These are phyloP conservation scores for Urocolius indicus DNA, from an alignment of 2,113 vertebrate genomes.

Conservation along the genomic window DNA sequence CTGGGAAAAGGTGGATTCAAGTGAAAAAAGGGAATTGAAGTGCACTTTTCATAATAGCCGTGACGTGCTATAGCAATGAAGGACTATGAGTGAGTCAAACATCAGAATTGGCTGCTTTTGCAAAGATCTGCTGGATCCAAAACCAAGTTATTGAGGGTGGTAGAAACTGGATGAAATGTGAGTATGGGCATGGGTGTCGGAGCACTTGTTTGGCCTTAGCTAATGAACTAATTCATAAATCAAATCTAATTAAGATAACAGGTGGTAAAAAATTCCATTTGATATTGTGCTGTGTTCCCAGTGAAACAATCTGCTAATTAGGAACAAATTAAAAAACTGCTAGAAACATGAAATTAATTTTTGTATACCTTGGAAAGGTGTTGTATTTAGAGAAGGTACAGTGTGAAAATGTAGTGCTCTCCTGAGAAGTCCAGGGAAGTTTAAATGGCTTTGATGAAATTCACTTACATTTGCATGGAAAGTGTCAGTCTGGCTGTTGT, in stretches of 20 bases:
- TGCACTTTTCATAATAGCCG: accelerated
- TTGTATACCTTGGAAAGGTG: neutral
- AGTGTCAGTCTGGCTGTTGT: neutral
- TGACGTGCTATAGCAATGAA: neutral
- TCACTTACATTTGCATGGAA: neutral
- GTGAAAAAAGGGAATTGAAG: neutral
- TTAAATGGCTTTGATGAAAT: neutral
- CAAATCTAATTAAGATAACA: too few species aligned
- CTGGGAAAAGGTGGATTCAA: neutral
- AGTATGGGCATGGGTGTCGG: neutral
- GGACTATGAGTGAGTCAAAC: neutral
- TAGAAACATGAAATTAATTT: neutral
- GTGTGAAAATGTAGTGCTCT: neutral
- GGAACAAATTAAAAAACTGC: neutral
- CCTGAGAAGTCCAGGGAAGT: neutral
- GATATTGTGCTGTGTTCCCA: neutral
- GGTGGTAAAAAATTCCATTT: neutral
- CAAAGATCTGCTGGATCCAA: neutral
- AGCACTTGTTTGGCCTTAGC: neutral
- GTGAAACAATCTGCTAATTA: neutral
- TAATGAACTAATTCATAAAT: too few species aligned
- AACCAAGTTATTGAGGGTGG: neutral
- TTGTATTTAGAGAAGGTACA: neutral
- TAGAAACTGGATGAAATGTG: neutral
- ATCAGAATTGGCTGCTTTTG: neutral